Percentiles rank a stretch among this genome's conserved stretches.
These are phyloP conservation scores for Parnassius glacialis DNA, from an alignment of 2,888 invertebrate genomes.

Conservation along the genomic window DNA sequence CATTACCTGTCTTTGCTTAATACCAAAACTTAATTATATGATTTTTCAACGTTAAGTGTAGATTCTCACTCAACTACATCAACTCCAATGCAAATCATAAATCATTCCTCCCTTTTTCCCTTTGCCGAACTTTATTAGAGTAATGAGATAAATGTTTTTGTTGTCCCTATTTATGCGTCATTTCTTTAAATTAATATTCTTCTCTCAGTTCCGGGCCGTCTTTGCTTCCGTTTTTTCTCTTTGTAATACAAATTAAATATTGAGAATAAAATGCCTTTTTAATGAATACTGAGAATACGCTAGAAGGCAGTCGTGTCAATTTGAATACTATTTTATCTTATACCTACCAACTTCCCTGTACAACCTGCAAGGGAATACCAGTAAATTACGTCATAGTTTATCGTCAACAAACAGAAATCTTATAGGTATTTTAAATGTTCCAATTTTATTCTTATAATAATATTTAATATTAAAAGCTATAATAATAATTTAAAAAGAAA, in stretches of 20 bases:
- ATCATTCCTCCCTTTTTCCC: not conserved
- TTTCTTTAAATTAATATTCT: not conserved
- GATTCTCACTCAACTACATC: slow-evolving; percentile 8
- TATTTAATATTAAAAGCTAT: too few species aligned
- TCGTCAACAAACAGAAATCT: too few species aligned
- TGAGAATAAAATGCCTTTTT: too few species aligned
- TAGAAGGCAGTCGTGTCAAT: too few species aligned
- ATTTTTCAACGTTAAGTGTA: slow-evolving; percentile 11
- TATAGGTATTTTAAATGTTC: too few species aligned
- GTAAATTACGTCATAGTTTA: too few species aligned
- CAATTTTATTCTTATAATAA: too few species aligned
- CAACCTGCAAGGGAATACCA: too few species aligned
- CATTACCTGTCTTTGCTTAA: slow-evolving; percentile 6
- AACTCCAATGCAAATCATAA: slow-evolving; percentile 16
- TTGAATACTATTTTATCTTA: too few species aligned
- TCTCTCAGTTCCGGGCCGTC: not conserved
- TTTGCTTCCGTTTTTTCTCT: not conserved
- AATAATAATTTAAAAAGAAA: too few species aligned
- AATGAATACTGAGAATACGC: too few species aligned
- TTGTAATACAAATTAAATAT: not conserved
- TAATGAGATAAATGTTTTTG: slow-evolving; percentile 2
- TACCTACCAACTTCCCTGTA: too few species aligned
- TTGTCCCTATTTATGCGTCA: slow-evolving; percentile 3
- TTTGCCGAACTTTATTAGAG: not conserved
- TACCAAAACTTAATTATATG: slow-evolving; percentile 4